phyloP scores from a whole-genome alignment of 2,797 vertebrate genomes.

The Caiman crocodilus region DNA sequence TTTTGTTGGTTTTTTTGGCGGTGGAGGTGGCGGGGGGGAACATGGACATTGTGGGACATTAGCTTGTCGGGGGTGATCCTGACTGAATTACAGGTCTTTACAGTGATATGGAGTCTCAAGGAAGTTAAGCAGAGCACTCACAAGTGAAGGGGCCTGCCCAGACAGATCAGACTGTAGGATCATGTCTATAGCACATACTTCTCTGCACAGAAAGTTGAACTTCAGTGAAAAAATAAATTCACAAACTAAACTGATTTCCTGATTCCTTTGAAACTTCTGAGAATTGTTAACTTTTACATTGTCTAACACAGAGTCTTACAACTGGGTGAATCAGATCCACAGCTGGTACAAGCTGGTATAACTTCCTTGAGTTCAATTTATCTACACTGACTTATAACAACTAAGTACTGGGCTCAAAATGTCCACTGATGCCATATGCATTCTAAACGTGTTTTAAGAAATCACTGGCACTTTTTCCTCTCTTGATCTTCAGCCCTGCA shows the following conservation, averaged over 20 bases:
- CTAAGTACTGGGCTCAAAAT: background rate
- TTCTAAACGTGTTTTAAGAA: background rate
- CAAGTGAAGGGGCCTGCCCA: background rate
- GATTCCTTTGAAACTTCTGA: conserved; percentile 4
- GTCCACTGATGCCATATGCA: background rate
- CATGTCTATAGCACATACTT: background rate
- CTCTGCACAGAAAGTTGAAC: background rate
- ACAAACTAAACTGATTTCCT: background rate
- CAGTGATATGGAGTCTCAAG: too few species aligned
- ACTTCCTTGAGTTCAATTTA: conserved; percentile 18
- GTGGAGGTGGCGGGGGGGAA: too few species aligned
- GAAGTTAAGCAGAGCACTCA: background rate
- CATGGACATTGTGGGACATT: too few species aligned
- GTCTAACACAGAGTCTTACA: background rate
- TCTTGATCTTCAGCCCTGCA: background rate
- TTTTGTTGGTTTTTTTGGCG: too few species aligned
- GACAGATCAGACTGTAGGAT: conserved; percentile 11
- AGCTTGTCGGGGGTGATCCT: too few species aligned
- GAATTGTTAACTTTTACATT: background rate
- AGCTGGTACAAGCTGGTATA: background rate
- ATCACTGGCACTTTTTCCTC: background rate
- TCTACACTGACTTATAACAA: background rate
- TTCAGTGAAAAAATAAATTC: background rate
- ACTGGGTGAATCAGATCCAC: background rate
- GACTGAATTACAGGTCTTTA: too few species aligned